Conservation (phyloP, 92 coral and sea anemone species). For the Metridium senile region DNA sequence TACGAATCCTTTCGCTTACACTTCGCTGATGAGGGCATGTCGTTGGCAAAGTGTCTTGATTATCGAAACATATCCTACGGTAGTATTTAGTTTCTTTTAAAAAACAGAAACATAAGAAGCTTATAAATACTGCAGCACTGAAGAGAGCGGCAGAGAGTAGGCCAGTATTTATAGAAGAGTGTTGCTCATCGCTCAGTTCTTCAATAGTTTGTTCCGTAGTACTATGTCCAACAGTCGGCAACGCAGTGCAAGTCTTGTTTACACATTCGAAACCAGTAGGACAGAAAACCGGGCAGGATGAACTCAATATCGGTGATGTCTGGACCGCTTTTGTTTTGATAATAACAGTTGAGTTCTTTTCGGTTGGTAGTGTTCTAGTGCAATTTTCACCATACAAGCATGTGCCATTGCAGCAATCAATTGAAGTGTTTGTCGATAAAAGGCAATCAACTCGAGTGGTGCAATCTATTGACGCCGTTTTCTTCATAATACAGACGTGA, state of each 20-base stretch:
- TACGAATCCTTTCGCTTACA: no score
- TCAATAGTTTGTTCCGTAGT: no score
- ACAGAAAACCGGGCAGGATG: neutral
- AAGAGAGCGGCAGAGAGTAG: constrained; percentile 61
- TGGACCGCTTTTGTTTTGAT: neutral
- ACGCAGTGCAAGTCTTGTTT: neutral
- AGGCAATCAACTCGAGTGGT: constrained; percentile 16
- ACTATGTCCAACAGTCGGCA: neutral
- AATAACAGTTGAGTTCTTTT: neutral
- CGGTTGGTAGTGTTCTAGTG: neutral
- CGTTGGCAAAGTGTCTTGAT: neutral
- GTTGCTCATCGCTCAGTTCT: no score
- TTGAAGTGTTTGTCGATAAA: neutral
- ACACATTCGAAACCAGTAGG: constrained; percentile 6
- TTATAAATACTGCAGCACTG: constrained; percentile 49
- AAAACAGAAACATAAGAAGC: constrained; percentile 51
- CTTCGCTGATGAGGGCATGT: neutral
- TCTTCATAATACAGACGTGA: constrained; percentile 10
- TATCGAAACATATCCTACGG: neutral
- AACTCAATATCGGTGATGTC: constrained; percentile 7
- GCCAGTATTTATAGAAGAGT: constrained; percentile 40
- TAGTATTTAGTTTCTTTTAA: constrained; percentile 37
- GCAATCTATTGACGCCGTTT: neutral
- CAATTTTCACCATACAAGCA: constrained; percentile 15
- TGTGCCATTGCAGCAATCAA: constrained; percentile 7